Conservation (phyloP, 2,113 vertebrate species). For the Columba janthina region DNA sequence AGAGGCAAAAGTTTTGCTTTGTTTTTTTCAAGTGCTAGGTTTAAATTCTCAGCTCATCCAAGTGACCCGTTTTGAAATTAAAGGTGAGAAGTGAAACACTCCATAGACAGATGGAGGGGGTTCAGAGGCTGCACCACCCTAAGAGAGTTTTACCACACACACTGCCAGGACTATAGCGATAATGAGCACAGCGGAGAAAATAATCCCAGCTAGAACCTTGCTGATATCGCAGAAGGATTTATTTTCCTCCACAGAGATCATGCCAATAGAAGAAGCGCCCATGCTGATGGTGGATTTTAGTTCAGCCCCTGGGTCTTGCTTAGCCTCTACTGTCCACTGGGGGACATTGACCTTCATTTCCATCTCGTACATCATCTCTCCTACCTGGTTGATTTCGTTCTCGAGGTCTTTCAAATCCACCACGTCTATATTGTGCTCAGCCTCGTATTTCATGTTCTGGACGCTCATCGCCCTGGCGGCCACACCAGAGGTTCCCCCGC, state of each 20-base stretch:
- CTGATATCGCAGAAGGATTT: slow-evolving; percentile 77
- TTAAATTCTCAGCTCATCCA: background rate
- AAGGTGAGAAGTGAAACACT: background rate
- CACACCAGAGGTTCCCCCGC: slow-evolving; percentile 85
- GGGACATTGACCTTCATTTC: slow-evolving; percentile 98
- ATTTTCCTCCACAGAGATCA: slow-evolving; percentile 85
- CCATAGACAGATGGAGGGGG: background rate
- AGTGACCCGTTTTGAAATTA: background rate
- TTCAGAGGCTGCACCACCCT: background rate
- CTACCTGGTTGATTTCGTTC: slow-evolving; percentile 88
- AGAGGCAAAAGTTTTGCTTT: slow-evolving; percentile 11
- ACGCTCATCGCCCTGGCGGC: slow-evolving; percentile 91
- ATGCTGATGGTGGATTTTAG: slow-evolving; percentile 86
- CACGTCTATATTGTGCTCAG: slow-evolving; percentile 86
- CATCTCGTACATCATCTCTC: slow-evolving; percentile 96
- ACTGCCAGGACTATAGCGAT: slow-evolving; percentile 87
- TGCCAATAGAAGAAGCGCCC: slow-evolving; percentile 85
- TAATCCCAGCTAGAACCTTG: slow-evolving; percentile 83
- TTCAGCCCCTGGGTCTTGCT: slow-evolving; percentile 90
- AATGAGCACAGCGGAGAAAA: slow-evolving; percentile 87
- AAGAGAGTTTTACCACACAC: slow-evolving; percentile 90
- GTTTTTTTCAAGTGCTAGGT: background rate
- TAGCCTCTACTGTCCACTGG: slow-evolving; percentile 96
- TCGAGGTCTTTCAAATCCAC: slow-evolving; percentile 87
- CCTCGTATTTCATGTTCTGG: slow-evolving; percentile 92